Percentiles rank a stretch among this genome's conserved stretches.
Conservation (phyloP, 2,113 vertebrate species). For the Sciurus niger region DNA sequence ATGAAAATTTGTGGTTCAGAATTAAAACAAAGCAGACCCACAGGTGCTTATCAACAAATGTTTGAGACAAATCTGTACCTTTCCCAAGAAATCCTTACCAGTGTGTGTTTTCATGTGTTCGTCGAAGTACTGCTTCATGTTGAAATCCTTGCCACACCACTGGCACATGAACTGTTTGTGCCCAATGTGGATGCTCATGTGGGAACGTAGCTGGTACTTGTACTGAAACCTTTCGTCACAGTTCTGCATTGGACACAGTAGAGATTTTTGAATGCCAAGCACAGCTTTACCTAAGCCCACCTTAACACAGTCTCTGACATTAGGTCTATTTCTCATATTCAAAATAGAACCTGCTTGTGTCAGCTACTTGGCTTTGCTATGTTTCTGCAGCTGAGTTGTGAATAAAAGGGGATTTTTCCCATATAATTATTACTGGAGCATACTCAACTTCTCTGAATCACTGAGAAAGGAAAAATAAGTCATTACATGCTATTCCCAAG, state of each 20-base stretch:
- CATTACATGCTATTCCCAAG: background rate
- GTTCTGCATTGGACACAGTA: slow-evolving; percentile 89
- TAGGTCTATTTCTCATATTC: background rate
- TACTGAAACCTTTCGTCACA: slow-evolving; percentile 97
- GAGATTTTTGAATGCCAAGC: background rate
- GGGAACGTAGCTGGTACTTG: slow-evolving; percentile 98
- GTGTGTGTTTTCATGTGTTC: slow-evolving; percentile 99
- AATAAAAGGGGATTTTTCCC: background rate
- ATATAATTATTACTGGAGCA: background rate
- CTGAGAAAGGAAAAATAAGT: background rate
- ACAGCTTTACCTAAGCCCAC: background rate
- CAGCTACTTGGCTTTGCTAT: background rate
- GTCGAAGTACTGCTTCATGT: slow-evolving; percentile 99
- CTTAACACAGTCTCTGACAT: background rate
- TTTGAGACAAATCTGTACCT: background rate
- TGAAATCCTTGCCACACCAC: slow-evolving; percentile 99
- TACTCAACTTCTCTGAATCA: background rate
- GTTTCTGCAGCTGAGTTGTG: background rate
- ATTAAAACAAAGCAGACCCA: background rate
- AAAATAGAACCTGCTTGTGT: background rate
- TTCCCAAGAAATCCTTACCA: slow-evolving; percentile 89
- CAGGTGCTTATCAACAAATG: background rate
- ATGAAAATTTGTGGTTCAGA: background rate
- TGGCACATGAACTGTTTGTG: slow-evolving; percentile 99
- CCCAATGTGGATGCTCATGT: slow-evolving; percentile 99